Conservation (phyloP, 1,140 invertebrate genomes). For the Patella vulgata region DNA sequence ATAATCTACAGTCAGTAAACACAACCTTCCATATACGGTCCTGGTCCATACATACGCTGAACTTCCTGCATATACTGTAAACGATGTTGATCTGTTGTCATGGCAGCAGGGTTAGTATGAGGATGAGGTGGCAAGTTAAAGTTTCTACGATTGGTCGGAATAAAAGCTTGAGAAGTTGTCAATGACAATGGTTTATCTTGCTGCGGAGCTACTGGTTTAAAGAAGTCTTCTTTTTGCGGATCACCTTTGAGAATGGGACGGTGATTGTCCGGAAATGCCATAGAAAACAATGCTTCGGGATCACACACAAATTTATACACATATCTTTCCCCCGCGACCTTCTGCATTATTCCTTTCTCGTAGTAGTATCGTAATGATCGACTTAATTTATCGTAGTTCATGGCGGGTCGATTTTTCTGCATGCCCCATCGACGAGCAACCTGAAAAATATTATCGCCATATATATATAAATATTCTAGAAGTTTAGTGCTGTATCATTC, state of each 20-base stretch:
- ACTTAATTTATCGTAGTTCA: constrained; percentile 97
- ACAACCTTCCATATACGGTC: constrained; percentile 59
- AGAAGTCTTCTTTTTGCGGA: constrained; percentile 34
- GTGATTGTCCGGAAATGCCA: constrained; percentile 73
- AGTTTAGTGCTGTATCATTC: no score
- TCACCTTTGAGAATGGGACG: constrained; percentile 55
- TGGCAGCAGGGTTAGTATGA: constrained; percentile 2
- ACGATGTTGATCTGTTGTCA: constrained; percentile 48
- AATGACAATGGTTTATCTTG: neutral
- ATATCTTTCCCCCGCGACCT: constrained; percentile 87
- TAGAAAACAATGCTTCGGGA: constrained; percentile 90
- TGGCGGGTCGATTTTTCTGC: constrained; percentile 84
- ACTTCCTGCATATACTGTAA: constrained; percentile 59
- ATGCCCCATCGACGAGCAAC: constrained; percentile 71
- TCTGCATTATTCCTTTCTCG: constrained; percentile 82
- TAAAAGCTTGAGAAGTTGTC: neutral
- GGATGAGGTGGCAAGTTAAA: constrained; percentile 12
- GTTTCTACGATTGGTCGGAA: constrained; percentile 3
- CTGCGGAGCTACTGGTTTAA: constrained; percentile 40
- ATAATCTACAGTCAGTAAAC: constrained; percentile 58
- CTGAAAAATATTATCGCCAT: constrained; percentile 59
- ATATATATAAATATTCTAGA: no score
- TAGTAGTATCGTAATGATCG: constrained; percentile 94
- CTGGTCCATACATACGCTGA: constrained; percentile 55
- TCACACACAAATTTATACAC: constrained; percentile 97